phyloP scores from a whole-genome alignment of 2,113 vertebrate genomes.

The Cyprinodon variegatus region DNA sequence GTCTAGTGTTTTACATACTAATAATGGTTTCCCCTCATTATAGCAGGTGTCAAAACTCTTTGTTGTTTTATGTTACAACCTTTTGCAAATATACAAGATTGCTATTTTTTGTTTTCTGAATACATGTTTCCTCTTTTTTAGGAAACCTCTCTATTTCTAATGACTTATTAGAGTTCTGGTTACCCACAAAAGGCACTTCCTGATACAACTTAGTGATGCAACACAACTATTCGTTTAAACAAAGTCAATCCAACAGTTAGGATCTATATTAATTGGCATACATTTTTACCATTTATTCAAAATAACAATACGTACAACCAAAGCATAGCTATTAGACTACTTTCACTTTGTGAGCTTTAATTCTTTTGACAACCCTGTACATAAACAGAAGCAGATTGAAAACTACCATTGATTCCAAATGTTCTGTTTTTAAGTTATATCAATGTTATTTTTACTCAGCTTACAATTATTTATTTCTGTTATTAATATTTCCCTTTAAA shows the following conservation, averaged over 20 bases:
- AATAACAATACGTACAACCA: background rate
- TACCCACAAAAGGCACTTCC: slow-evolving; percentile 11
- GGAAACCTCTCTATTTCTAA: background rate
- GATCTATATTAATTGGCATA: background rate
- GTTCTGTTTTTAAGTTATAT: background rate
- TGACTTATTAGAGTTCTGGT: slow-evolving; percentile 2
- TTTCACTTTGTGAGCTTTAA: background rate
- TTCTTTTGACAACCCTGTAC: background rate
- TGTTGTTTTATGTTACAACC: background rate
- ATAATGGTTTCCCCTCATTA: background rate
- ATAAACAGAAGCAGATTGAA: background rate
- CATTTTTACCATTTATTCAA: background rate
- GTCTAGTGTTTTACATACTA: background rate
- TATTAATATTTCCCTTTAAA: background rate
- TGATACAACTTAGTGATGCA: background rate
- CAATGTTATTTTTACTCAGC: background rate
- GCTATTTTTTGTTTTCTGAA: background rate
- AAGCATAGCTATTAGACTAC: background rate
- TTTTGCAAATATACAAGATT: background rate
- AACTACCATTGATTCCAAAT: too few relatives aligned
- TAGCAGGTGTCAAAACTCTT: background rate
- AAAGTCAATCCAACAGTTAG: background rate
- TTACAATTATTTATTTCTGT: background rate
- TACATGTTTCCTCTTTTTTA: background rate
- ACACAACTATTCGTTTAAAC: background rate